Evolutionary conservation across 2,797 vertebrate genomes (phyloP).

Genomic region (Cyclopterus lumpus): DNA sequence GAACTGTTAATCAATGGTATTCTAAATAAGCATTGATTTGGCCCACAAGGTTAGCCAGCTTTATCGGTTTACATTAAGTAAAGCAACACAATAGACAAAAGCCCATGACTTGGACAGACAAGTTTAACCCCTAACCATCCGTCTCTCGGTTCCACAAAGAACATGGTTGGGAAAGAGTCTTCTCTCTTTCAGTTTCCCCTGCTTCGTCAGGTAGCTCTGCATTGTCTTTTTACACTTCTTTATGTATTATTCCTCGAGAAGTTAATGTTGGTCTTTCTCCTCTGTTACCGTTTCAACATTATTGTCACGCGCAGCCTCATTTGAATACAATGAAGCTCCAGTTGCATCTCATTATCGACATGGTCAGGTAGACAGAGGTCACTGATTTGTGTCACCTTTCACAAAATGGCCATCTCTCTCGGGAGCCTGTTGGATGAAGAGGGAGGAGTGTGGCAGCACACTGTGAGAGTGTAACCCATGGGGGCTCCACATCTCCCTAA

Average conservation of each 20-base stretch:
- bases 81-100: constrained; percentile 85
- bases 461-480: constrained; percentile 58
- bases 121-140: constrained; percentile 61
- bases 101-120: constrained; percentile 59
- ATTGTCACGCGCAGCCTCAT: constrained; percentile 72
- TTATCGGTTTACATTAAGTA: constrained; percentile 87
- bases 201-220: background rate
- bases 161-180: background rate
- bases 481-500: constrained; percentile 68
- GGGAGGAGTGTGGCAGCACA: constrained; percentile 50
- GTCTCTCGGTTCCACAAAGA: constrained; percentile 46
- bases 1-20: constrained; percentile 89
- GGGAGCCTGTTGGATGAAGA: constrained; percentile 64
- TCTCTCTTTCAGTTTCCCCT: background rate
- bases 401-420: constrained; percentile 68
- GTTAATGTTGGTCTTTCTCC: constrained; percentile 28
- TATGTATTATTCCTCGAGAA: constrained; percentile 42
- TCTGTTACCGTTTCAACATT: constrained; percentile 62
- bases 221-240: background rate
- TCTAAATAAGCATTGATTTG: constrained; percentile 87
- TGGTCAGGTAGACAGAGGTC: constrained; percentile 79
- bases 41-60: constrained; percentile 86
- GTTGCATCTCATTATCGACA: constrained; percentile 83
- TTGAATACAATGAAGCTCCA: constrained; percentile 79
- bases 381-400: constrained; percentile 79